Evolutionary conservation across 2,797 vertebrate genomes (phyloP), one percentile per base, ranked within the genome.

Genomic region (Salarias fasciatus): DNA sequence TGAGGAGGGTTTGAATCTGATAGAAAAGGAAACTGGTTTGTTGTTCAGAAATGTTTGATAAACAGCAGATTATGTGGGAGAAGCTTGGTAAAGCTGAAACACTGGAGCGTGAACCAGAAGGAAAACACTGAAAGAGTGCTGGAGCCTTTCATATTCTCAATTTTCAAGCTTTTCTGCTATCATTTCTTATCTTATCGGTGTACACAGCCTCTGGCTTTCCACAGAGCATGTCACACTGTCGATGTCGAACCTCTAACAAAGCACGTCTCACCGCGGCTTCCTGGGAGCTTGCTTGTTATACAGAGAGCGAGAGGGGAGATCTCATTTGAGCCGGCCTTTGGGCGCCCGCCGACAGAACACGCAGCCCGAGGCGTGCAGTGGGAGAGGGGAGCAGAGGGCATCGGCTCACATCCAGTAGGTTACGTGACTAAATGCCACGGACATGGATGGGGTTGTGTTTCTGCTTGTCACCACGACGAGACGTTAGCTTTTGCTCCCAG

Each of bases 221-320:
- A 3, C 24, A 45, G 11, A 43, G 30, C 24, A 50, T 55, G 18
- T 24, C 30, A 36, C 42, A 15, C 54, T 36, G 11, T n/a, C 56
- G 62, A 69, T 63, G 40, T 72, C 53, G 18, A 37, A n/a, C 15
- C 6, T 36, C 46, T 3, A 69, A 69, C 44, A 15, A 50, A 60
- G 41, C 46, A 63, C 37, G 62, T 72, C 75, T 82, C 82, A 75
- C 29, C 47, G 33, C 78, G 29, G 75, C 56, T n/a, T 47, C 40
- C 62, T 65, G 48, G 48, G 65, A 63, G 75, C 66, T 63, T 5
- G 48, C 65, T 82, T 73, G 79, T 85, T 85, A 80, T 69, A 71
- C 73, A 69, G 67, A 83, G 78, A 64, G 78, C 69, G 1, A 69
- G 78, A 82, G 18, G 52, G 71, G 78, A 76, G 69, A 72, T 76